Evolutionary conservation across 1,140 invertebrate genomes (phyloP), one percentile per base, ranked within the genome.

Genomic region (Phthorimaea operculella): DNA sequence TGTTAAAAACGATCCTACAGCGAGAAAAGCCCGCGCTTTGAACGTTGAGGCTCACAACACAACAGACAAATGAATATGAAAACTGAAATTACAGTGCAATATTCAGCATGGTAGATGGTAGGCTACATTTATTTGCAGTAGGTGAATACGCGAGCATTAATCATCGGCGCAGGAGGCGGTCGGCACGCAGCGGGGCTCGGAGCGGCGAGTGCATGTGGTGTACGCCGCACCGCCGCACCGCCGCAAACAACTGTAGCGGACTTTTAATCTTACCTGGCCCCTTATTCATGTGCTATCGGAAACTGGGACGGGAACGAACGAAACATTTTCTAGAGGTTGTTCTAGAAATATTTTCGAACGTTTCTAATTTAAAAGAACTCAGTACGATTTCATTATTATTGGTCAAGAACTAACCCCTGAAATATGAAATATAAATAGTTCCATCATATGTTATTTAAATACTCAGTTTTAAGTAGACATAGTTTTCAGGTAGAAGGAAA

Each of bases 31-130:
- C n/a, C 58, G 58, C 55, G 60, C 69, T 72, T 74, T 72, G 68
- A 72, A 70, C 63, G 21, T 28, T 28, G 21, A 28, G 6, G 21
- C 21, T 28, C 21, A 28, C 21, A 28, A 54, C 34, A 63, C 64
- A 72, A 72, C 55, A 57, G 69, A 75, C 72, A 70, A 71, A 75
- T 77, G 71, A 74, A 70, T 70, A 69, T 66, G 65, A 61, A 70
- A 75, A 62, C 62, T 64, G 66, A 64, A 70, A 71, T 69, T 62
- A 66, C 62, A 52, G 64, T 62, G 68, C 62, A 72, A 78, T 72
- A 71, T 60, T 65, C 66, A 60, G 58, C 60, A 52, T 48, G 21
- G 21, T 28, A 28, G 21, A 28, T 28, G 2, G 57, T 34, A 48
- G 50, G 58, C 58, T 59, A 59, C 59, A 72, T 70, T 76, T 73